Evolutionary conservation across 2,888 invertebrate species (phyloP), one percentile per base, ranked within the genome.

Genomic region (Sclerodermus sp.): DNA sequence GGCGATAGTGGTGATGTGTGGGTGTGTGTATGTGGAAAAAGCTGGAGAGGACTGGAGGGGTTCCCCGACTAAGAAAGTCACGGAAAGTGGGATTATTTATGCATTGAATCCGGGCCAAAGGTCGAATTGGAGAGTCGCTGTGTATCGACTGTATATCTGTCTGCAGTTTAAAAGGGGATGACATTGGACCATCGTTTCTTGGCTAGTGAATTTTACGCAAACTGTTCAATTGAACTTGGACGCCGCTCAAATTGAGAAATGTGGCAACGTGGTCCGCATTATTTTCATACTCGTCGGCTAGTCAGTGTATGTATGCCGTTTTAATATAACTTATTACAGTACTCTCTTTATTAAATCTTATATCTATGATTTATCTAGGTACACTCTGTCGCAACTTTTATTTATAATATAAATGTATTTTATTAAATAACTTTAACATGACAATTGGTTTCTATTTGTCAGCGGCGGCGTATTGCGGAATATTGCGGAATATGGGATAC

Each of bases 241-340:
- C 23, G 4, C 3, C 23, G 23, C 23, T 23, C 23, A 23, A 23
- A 23, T 8, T 8, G 8, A 5, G 8, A 3, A 3, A 23, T 23
- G 23, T 23, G 23, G 23, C 23, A 23, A 23, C 23, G 3, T 23
- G 3, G 23, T 8, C 23, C 23, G 23, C 23, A 23, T 23, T 23
- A 8, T 23, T 23, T 23, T 8, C 4, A 5, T 5, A 23, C 23
- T 23, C 23, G 23, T n/a, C 23, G 23, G 23, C 23, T 8, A 23
- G 23, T 23, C 3, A 5, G 23, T 8, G 23, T 23, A 23, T 5
- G 4, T 8, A 23, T 23, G 23, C 23, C 3, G 23, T 23, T 23
- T 23, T 23, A 23, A 23, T n/a, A 73, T 73, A 73, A 74, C 67
- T 73, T 73, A 70, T 67, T 68, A 68, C 62, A 66, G 66, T 67